Evolutionary conservation across 2,888 invertebrate genomes (phyloP).

Genomic region (Thera obeliscata): DNA sequence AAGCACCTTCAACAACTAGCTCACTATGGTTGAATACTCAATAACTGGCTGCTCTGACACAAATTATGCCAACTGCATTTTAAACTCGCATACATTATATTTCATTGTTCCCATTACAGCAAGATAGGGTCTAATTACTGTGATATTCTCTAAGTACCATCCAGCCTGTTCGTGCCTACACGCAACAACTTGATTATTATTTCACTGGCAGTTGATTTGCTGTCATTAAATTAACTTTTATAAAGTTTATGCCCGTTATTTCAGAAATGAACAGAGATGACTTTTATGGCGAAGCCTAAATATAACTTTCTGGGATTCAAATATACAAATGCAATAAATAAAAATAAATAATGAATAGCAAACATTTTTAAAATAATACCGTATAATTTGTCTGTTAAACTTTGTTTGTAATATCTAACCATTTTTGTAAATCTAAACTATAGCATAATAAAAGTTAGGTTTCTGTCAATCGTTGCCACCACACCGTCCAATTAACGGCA

Average conservation of each 20-base stretch:
- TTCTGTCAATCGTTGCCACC: conserved; percentile 65
- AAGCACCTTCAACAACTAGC: conserved; percentile 44
- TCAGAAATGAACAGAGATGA: neutral
- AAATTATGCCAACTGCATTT: conserved; percentile 63
- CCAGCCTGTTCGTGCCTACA: conserved; percentile 55
- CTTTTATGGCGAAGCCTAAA: neutral
- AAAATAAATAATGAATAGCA: conserved; percentile 5
- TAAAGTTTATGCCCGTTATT: neutral
- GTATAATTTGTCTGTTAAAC: conserved; percentile 31
- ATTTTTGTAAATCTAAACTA: too few relatives aligned
- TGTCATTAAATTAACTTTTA: conserved; percentile 20
- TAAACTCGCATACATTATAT: conserved; percentile 66
- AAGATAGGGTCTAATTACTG: conserved; percentile 76
- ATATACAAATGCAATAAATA: neutral
- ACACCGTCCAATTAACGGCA: conserved; percentile 58
- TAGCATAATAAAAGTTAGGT: conserved; percentile 39
- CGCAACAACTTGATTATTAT: conserved; percentile 55
- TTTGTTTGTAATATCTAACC: conserved; percentile 12
- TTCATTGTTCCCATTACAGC: conserved; percentile 76
- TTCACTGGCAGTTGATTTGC: conserved; percentile 31
- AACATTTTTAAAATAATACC: conserved; percentile 17
- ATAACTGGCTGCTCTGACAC: conserved; percentile 59
- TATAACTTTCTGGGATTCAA: neutral
- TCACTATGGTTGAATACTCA: conserved; percentile 41
- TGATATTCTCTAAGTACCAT: conserved; percentile 60